Conservation (phyloP, 1,140 invertebrate genomes). For the Hylyphantes graminicola region DNA sequence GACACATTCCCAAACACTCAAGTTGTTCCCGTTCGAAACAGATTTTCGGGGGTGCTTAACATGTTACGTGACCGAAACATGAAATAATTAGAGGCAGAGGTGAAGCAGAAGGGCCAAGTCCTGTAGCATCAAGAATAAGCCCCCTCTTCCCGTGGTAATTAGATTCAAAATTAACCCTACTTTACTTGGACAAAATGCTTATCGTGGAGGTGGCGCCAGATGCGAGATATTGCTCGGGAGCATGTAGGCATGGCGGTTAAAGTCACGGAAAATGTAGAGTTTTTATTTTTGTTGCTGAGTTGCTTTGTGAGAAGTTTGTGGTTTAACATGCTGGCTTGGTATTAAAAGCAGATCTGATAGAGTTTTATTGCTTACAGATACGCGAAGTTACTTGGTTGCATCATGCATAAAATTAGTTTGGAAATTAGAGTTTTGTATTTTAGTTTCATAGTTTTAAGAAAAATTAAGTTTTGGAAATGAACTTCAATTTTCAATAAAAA, state of each 20-base stretch:
- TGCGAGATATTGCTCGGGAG: conserved; percentile 44
- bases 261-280: conserved; percentile 37
- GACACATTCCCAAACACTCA: too few species aligned
- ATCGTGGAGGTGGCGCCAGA: conserved; percentile 28
- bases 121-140: not conserved
- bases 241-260: conserved; percentile 44
- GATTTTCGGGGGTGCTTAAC: conserved; percentile 32
- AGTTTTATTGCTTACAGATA: too few species aligned
- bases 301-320: not conserved
- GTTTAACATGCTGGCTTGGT: too few species aligned
- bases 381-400: too few species aligned
- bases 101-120: not conserved
- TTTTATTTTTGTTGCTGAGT: conserved; percentile 6
- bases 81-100: conserved; percentile 52
- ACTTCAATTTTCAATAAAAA: too few species aligned
- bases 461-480: too few species aligned
- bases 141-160: conserved; percentile 33
- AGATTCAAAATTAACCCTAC: conserved; percentile 60
- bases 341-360: too few species aligned
- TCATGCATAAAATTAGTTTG: too few species aligned
- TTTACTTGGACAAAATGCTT: conserved; percentile 53
- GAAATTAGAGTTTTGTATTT: too few species aligned
- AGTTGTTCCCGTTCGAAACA: too few species aligned
- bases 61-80: conserved; percentile 56
- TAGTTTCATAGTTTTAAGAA: too few species aligned